Evolutionary conservation across 2,113 vertebrate species (phyloP).

Genomic region (Atherinomorus stipes): DNA sequence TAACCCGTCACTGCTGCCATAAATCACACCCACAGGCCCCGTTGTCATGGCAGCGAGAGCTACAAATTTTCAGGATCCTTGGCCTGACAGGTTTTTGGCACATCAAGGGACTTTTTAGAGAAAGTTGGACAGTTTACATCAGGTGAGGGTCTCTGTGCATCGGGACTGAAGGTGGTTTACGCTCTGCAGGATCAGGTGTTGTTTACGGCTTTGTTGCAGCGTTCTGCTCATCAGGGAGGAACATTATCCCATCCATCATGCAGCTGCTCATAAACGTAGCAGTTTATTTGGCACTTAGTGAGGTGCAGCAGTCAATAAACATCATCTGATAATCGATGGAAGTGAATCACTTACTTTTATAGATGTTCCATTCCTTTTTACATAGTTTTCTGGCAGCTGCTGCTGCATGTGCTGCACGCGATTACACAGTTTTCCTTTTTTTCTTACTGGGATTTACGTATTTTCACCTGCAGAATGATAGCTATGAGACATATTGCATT

Average conservation of each 20-base stretch:
- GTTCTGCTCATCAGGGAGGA: slow-evolving; percentile 13
- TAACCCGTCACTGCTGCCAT: slow-evolving; percentile 75
- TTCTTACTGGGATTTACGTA: too few species aligned
- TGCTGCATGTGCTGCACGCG: background rate
- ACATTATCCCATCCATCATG: slow-evolving; percentile 43
- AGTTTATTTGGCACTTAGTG: slow-evolving; percentile 23
- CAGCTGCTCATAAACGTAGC: background rate
- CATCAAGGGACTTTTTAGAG: background rate
- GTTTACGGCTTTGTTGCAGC: background rate
- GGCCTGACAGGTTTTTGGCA: slow-evolving; percentile 21
- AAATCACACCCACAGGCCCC: slow-evolving; percentile 69
- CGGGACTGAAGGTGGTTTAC: background rate
- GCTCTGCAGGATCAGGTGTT: background rate
- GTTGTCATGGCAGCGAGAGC: slow-evolving; percentile 71
- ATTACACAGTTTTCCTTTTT: background rate
- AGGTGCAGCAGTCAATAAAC: slow-evolving; percentile 33
- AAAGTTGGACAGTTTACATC: slow-evolving; percentile 4
- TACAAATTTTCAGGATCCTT: slow-evolving; percentile 56
- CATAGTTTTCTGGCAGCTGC: background rate
- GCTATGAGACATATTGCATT: too few species aligned
- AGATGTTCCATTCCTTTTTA: background rate
- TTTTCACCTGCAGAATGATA: too few species aligned
- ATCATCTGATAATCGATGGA: background rate
- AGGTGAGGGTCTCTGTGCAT: slow-evolving; percentile 1
- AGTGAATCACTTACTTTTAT: slow-evolving; percentile 49